Conservation (phyloP, 1,140 invertebrate species). For the Bilobella aurantiaca region DNA sequence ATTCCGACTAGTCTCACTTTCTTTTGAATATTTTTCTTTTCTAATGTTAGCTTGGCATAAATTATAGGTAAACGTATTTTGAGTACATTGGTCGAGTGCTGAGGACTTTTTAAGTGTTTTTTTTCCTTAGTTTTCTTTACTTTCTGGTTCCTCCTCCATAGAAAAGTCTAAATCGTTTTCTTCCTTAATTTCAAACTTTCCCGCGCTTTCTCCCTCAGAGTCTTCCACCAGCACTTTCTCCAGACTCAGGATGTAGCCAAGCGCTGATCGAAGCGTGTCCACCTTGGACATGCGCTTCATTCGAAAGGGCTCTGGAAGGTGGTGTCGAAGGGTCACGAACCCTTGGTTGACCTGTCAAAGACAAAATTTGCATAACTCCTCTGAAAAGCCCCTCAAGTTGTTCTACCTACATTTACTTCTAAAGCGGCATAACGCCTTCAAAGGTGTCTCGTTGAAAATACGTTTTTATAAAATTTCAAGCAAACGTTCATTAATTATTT, state of each 20-base stretch:
- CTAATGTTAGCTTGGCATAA: no score
- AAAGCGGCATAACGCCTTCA: no score
- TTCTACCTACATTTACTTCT: no score
- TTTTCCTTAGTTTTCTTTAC: neutral
- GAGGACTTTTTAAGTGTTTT: neutral
- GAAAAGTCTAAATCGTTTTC: neutral
- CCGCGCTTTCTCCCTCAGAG: neutral
- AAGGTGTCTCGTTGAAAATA: no score
- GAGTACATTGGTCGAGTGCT: neutral
- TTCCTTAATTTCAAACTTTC: neutral
- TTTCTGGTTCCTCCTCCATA: neutral
- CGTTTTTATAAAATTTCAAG: no score
- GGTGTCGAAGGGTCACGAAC: conserved; percentile 67
- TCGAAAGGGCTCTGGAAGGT: conserved; percentile 68
- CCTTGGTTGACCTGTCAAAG: conserved; percentile 70
- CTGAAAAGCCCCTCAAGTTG: no score
- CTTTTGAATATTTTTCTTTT: no score
- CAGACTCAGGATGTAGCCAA: conserved; percentile 79
- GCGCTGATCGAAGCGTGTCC: conserved; percentile 83
- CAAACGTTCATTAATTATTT: no score
- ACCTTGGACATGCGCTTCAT: conserved; percentile 84
- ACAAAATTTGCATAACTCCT: neutral
- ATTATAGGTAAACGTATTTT: neutral
- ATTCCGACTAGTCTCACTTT: no score
- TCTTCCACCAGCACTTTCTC: conserved; percentile 46